phyloP scores from a whole-genome alignment of 1,140 invertebrate species.

The Monochamus saltuarius region DNA sequence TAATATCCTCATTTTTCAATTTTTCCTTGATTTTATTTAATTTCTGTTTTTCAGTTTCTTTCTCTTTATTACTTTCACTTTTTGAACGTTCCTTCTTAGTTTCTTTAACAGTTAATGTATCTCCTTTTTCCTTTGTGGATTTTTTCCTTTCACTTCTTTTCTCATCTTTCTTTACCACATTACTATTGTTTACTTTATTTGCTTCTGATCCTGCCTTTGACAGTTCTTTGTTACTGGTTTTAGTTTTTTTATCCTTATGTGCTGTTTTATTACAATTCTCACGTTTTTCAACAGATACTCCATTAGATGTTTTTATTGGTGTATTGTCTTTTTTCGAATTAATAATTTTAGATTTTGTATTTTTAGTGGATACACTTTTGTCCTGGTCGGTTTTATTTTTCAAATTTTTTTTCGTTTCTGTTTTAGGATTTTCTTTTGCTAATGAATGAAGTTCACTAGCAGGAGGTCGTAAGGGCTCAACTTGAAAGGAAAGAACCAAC shows the following conservation, averaged over 20 bases:
- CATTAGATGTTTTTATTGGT: neutral
- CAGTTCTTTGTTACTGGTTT: no score
- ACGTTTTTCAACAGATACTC: no score
- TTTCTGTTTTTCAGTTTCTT: no score
- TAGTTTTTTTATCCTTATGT: no score
- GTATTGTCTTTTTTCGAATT: constrained; percentile 21
- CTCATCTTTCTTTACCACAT: neutral
- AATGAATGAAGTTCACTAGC: constrained; percentile 60
- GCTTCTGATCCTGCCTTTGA: no score
- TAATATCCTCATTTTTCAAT: neutral
- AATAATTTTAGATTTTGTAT: constrained; percentile 46
- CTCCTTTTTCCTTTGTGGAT: no score
- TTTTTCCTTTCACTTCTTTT: constrained; percentile 8
- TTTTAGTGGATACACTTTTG: constrained; percentile 13
- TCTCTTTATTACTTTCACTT: neutral
- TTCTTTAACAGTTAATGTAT: neutral
- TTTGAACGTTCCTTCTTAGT: neutral
- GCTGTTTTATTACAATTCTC: no score
- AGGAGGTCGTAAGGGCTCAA: constrained; percentile 63
- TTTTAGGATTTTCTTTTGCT: constrained; percentile 27
- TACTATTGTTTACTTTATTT: constrained; percentile 6
- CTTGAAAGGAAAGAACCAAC: constrained; percentile 69
- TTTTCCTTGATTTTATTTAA: no score
- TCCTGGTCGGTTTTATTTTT: constrained; percentile 17
- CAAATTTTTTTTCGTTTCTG: constrained; percentile 25